These are phyloP conservation scores for Poeciliopsis gracilis DNA, from an alignment of 2,797 vertebrate genomes.

Conservation along the genomic window DNA sequence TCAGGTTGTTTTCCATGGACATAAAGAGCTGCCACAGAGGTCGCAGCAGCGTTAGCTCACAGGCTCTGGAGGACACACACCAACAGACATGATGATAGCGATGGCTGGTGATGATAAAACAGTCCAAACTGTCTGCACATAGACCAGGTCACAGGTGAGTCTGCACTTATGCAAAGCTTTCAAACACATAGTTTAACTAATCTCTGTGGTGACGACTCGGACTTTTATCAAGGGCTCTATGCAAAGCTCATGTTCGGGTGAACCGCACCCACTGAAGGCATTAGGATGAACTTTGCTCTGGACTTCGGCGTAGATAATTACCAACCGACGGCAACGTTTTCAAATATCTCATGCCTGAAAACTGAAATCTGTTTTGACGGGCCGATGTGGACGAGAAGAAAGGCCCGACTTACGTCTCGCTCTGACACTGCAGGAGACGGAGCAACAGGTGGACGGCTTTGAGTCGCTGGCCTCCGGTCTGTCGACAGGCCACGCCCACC, in stretches of 20 bases:
- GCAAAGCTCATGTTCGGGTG: constrained; percentile 65
- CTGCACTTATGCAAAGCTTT: constrained; percentile 69
- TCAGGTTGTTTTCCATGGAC: constrained; percentile 88
- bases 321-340: neutral
- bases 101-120: neutral
- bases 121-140: neutral
- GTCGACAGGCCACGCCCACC: constrained; percentile 94
- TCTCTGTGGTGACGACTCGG: constrained; percentile 57
- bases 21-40: constrained; percentile 96
- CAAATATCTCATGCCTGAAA: neutral
- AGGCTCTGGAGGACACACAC: constrained; percentile 81
- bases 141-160: constrained; percentile 15
- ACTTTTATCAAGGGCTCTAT: constrained; percentile 57
- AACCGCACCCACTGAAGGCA: constrained; percentile 12
- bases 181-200: constrained; percentile 57
- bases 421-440: constrained; percentile 87
- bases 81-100: neutral
- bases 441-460: constrained; percentile 95
- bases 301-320: neutral
- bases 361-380: too few relatives aligned
- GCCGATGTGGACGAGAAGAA: neutral
- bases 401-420: constrained; percentile 79
- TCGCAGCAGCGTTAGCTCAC: constrained; percentile 89
- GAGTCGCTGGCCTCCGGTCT: constrained; percentile 91
- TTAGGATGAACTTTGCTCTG: neutral